These are phyloP conservation scores for Drosophila grimshawi DNA, from an alignment of 1,140 invertebrate species.

Conservation along the genomic window DNA sequence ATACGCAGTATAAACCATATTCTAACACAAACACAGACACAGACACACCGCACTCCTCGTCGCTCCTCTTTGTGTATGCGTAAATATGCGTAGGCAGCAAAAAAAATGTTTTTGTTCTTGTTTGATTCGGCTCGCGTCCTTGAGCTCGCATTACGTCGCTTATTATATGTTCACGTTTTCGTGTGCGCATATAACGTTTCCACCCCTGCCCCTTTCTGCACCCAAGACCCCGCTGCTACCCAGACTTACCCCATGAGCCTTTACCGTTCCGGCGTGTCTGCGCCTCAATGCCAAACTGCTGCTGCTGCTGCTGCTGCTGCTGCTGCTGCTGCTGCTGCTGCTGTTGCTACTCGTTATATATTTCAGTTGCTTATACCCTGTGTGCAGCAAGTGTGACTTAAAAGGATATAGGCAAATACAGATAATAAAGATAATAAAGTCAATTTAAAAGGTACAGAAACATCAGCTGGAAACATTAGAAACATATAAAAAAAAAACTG, in stretches of 20 bases:
- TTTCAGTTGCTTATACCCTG: conserved; percentile 22
- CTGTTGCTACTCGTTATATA: neutral
- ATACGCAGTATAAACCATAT: conserved; percentile 56
- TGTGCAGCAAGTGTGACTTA: neutral
- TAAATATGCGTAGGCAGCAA: conserved; percentile 66
- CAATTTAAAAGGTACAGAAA: too few relatives aligned
- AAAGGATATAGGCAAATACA: neutral
- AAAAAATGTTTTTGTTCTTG: conserved; percentile 5
- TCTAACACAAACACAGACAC: neutral
- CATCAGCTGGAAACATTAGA: too few relatives aligned
- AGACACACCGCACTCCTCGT: neutral
- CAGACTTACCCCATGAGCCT: conserved; percentile 33
- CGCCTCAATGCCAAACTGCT: conserved; percentile 1
- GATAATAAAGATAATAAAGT: too few relatives aligned
- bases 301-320: neutral
- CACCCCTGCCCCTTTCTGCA: neutral
- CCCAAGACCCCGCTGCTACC: too few relatives aligned
- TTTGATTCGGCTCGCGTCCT: conserved; percentile 53
- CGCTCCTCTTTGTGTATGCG: conserved; percentile 34
- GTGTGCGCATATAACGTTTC: conserved; percentile 11
- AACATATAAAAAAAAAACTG: too few relatives aligned
- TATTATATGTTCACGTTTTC: conserved; percentile 39
- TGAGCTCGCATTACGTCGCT: conserved; percentile 64
- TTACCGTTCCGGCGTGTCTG: conserved; percentile 27
- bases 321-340: neutral